A percentile compares a stretch with the other conserved stretches of the same genome.
These are phyloP conservation scores for Ichneumoninae sp. DNA, from an alignment of 2,888 invertebrate genomes.

Conservation along the genomic window DNA sequence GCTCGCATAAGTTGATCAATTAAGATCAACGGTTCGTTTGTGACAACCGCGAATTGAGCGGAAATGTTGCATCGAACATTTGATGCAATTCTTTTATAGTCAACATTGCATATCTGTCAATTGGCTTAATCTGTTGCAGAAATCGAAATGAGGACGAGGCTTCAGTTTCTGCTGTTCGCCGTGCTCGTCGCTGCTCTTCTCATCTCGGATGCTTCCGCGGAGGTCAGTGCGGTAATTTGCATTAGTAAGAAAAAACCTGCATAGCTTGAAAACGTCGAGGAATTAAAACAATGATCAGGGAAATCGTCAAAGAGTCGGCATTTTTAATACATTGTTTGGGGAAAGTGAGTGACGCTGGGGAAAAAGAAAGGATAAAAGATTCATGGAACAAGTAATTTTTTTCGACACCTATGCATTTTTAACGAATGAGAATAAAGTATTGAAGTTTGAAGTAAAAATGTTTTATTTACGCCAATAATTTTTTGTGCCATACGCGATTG, in stretches of 20 bases:
- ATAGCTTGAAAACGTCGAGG: not conserved
- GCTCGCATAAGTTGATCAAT: constrained; percentile 50
- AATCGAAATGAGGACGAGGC: constrained; percentile 77
- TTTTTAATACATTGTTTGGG: not conserved
- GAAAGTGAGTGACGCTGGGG: no score
- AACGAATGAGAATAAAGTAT: not conserved
- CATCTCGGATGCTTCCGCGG: constrained; percentile 76
- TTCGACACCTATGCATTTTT: not conserved
- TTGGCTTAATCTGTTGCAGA: constrained; percentile 57
- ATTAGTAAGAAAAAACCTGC: not conserved
- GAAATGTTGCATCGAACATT: constrained; percentile 14
- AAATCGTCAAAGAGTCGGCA: not conserved
- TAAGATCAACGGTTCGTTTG: constrained; percentile 55
- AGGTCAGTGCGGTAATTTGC: constrained; percentile 72
- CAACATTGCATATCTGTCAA: not conserved
- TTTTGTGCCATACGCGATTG: no score
- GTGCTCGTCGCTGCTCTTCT: constrained; percentile 76
- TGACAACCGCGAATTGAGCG: constrained; percentile 13
- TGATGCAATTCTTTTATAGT: not conserved
- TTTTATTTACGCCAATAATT: no score
- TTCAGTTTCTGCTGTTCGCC: constrained; percentile 78
- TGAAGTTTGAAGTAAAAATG: no score
- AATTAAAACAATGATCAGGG: not conserved
- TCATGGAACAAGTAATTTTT: not conserved
- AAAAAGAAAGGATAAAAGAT: no score